Evolutionary conservation across 2,797 vertebrate species (phyloP).

Genomic region (Ispidina lecontei): DNA sequence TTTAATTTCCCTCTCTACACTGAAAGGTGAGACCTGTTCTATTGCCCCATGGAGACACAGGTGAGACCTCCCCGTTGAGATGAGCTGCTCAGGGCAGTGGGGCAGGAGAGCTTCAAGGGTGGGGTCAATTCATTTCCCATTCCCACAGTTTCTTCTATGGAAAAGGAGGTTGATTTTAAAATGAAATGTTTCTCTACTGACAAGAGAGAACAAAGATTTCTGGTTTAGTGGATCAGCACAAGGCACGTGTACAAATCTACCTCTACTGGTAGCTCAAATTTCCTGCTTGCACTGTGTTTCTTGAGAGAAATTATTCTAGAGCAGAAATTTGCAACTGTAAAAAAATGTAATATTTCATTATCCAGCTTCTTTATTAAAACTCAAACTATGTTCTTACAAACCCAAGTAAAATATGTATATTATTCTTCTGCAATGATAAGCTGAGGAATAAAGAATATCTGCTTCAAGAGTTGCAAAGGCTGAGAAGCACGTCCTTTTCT

Average conservation of each 20-base stretch:
- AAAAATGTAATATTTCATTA: background rate
- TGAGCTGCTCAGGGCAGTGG: background rate
- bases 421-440: background rate
- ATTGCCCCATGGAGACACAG: background rate
- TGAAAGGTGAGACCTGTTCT: background rate
- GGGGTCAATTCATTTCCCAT: background rate
- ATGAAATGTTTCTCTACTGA: background rate
- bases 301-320: background rate
- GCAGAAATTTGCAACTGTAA: background rate
- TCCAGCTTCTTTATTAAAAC: background rate
- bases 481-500: background rate
- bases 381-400: background rate
- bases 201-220: background rate
- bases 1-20: background rate
- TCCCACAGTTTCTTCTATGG: background rate
- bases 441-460: background rate
- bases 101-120: background rate
- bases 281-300: background rate
- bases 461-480: background rate
- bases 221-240: background rate
- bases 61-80: background rate
- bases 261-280: background rate
- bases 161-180: background rate
- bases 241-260: background rate
- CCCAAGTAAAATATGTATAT: background rate